Conservation (phyloP, 2,797 vertebrate species). For the Pangasius macronema region DNA sequence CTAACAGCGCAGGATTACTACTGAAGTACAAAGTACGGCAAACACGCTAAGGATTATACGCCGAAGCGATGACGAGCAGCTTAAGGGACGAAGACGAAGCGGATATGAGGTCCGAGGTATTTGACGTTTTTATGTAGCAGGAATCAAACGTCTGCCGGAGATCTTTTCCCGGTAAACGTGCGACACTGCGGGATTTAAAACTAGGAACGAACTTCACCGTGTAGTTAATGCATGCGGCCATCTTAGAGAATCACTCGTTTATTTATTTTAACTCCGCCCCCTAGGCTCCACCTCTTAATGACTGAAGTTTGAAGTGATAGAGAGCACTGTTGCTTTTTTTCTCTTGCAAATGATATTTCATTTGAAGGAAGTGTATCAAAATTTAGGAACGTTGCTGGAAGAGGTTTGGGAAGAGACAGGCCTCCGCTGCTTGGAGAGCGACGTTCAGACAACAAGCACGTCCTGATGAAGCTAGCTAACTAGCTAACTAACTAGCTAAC, state of each 20-base stretch:
- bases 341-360: not conserved
- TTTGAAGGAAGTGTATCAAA: not conserved
- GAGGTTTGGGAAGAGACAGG: not conserved
- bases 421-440: not conserved
- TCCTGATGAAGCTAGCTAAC: not conserved
- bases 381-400: not conserved
- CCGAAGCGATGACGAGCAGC: not conserved
- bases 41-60: not conserved
- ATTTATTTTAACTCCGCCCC: not conserved
- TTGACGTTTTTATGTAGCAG: not conserved
- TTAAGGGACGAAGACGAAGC: not conserved
- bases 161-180: not conserved
- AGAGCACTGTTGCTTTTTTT: not conserved
- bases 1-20: not conserved
- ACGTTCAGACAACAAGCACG: not conserved
- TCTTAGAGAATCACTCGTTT: not conserved
- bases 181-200: not conserved
- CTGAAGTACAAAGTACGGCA: too few species aligned
- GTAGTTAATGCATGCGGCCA: not conserved
- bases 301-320: not conserved
- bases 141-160: not conserved
- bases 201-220: not conserved
- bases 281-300: not conserved
- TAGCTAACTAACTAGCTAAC: too few species aligned
- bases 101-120: not conserved